Base-by-base conservation (phyloP, 2,797 vertebrate species). In the Oreonectes daqikongensis region DNA sequence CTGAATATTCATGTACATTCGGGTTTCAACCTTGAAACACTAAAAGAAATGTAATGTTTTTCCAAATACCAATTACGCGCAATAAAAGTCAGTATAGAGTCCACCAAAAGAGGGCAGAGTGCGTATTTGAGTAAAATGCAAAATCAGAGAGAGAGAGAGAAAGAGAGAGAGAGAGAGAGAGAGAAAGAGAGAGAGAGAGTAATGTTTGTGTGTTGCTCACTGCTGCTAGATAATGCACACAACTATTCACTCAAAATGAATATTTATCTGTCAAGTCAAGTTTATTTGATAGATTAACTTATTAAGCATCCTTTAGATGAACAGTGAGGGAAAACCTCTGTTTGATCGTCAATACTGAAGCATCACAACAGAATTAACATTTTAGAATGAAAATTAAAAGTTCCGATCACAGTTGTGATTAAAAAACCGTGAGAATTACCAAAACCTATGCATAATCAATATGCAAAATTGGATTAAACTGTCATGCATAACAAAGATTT, bases 281-380 rank as follows among this genome's bases (percentile, higher is more conserved):
- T 61, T 48, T 52, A 50, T 69, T 63, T 69, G 75, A 69, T 30
- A 2, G 44, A 77, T 69, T 69, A 69, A 40, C 1, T 48, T 61
- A 40, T 50, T 50, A 24, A n/a, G 17, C 17, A 61, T 35, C 30
- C 4, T n/a, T 35, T 1, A 35, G 17, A 61, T n/a, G 28, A 61
- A 30, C 7, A 32, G 14, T 9, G 0, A 5, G n/a, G 9, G 20
- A 18, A 15, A 35, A 60, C 20, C 1, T 42, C 14, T 26, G 22
- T 28, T 57, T 15, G 4, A 75, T 24, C 7, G 52, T 28, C 46
- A 26, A 52, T 52, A 50, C 35, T 14, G 8, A 17, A 64, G 12
- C 20, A 20, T 14, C 61, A 44, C 11, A 12, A 42, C 17, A 28
- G 24, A 74, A 44, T 55, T 17, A 17, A 42, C 52, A 55, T 26